These are phyloP conservation scores for Cephus runcator DNA, from an alignment of 2,888 invertebrate species.

Conservation along the genomic window DNA sequence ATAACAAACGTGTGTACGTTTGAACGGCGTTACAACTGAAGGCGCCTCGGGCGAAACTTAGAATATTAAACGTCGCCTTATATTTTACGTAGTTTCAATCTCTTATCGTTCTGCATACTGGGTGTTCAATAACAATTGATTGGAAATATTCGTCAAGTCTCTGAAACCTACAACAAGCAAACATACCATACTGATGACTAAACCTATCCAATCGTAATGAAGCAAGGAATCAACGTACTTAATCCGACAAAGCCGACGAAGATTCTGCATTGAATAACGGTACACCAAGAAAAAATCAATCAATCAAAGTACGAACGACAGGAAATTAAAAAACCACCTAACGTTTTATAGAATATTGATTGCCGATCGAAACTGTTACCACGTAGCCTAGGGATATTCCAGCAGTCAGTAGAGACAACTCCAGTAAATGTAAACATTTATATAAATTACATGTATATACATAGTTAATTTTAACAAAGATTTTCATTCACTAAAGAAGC, in stretches of 20 bases:
- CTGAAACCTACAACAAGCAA: neutral
- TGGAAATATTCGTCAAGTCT: neutral
- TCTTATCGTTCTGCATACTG: neutral
- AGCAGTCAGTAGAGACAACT: too few relatives aligned
- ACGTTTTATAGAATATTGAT: neutral
- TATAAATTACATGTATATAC: too few relatives aligned
- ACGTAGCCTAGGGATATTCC: neutral
- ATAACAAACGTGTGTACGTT: neutral
- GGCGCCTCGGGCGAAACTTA: neutral
- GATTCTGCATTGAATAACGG: neutral
- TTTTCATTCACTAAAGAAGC: too few relatives aligned
- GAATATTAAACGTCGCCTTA: neutral
- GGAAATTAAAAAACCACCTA: neutral
- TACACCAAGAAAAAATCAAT: neutral
- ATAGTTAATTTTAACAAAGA: too few relatives aligned
- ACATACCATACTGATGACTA: neutral
- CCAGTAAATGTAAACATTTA: too few relatives aligned
- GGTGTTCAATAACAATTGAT: neutral
- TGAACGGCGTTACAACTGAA: neutral
- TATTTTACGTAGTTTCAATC: neutral
- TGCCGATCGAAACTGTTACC: neutral
- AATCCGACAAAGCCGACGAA: neutral
- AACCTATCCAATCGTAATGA: neutral
- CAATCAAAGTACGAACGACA: neutral
- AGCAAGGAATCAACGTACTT: neutral